Conservation (phyloP, 2,888 invertebrate species). For the Microctonus hyperodae region DNA sequence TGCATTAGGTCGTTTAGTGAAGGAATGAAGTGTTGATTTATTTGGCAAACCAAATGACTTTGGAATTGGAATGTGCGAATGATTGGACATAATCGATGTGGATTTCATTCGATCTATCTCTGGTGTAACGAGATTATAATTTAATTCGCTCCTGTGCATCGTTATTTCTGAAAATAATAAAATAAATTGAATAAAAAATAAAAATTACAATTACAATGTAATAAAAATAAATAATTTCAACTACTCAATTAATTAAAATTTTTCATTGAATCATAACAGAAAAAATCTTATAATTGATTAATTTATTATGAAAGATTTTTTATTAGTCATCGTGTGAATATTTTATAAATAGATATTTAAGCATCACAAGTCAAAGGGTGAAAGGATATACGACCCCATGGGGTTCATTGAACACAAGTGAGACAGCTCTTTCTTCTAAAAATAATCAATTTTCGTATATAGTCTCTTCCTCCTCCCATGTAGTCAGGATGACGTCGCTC, state of each 20-base stretch:
- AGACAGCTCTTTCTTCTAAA: slow-evolving; percentile 7
- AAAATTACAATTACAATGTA: background rate
- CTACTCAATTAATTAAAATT: background rate
- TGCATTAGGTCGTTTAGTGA: slow-evolving; percentile 26
- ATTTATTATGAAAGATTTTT: background rate
- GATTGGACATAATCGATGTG: slow-evolving; percentile 43
- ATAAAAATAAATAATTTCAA: background rate
- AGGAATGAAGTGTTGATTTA: slow-evolving; percentile 33
- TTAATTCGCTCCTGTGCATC: slow-evolving; percentile 56
- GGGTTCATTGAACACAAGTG: slow-evolving; percentile 18
- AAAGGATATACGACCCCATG: slow-evolving; percentile 13
- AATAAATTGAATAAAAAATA: background rate
- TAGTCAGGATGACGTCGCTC: background rate
- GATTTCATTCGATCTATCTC: slow-evolving; percentile 18
- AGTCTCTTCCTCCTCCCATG: background rate
- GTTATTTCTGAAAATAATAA: slow-evolving; percentile 25
- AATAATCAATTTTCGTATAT: slow-evolving; percentile 10
- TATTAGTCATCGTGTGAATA: background rate
- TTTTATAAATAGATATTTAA: slow-evolving; percentile 7
- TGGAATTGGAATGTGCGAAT: slow-evolving; percentile 60
- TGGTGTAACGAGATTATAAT: slow-evolving; percentile 21
- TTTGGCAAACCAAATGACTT: slow-evolving; percentile 37
- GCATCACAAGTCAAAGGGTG: slow-evolving; percentile 1
- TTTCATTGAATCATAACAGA: background rate
- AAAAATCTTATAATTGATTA: background rate